Base-by-base conservation (phyloP, 2,888 invertebrate species). In the Coelopa pilipes region DNA sequence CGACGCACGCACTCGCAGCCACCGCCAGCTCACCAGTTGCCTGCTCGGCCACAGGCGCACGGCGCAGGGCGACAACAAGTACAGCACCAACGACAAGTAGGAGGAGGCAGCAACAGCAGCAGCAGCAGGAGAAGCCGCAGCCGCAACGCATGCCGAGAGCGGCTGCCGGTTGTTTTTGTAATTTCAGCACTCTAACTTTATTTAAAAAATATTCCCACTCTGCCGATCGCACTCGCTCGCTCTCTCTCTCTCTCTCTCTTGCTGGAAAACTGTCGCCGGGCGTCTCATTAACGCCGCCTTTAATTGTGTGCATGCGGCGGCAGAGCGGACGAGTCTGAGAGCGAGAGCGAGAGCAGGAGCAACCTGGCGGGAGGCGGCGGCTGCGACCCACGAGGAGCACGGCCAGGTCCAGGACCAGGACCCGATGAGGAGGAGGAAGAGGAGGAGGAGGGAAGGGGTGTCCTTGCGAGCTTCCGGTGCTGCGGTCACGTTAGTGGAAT, bases 401-500 rank as follows among this genome's bases (percentile, higher is more conserved):
- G 34, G 34, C 7, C 4, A 34, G 7, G 2, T 4, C 4, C 2
- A 2, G 4, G 7, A 34, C 34, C 4, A 34, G 34, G 34, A 34
- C 34, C 7, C 7, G 34, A 7, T 34, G 34, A 34, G 7, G 2
- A 34, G 34, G 7, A 2, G 4, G 7, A 34, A 2, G 34, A 34
- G 34, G 34, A 34, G 34, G 34, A 11, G 50, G 34, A 50, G 21
- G 59, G 50, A 17, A 50, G 21, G 59, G 53, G 55, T 73, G 69
- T 73, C 55, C 69, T 70, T 70, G 66, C 66, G 65, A 34, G 55
- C 60, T 73, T 73, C 63, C 65, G 69, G 68, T 59, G 59, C 69
- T 47, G 69, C 63, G 71, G 71, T 74, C 72, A 50, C 53, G 69
- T 70, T 70, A 75, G 75, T 71, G 63, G 70, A 70, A 62, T 63